These are phyloP conservation scores for Scolopax rusticola DNA, from an alignment of 2,797 vertebrate species.

Conservation along the genomic window DNA sequence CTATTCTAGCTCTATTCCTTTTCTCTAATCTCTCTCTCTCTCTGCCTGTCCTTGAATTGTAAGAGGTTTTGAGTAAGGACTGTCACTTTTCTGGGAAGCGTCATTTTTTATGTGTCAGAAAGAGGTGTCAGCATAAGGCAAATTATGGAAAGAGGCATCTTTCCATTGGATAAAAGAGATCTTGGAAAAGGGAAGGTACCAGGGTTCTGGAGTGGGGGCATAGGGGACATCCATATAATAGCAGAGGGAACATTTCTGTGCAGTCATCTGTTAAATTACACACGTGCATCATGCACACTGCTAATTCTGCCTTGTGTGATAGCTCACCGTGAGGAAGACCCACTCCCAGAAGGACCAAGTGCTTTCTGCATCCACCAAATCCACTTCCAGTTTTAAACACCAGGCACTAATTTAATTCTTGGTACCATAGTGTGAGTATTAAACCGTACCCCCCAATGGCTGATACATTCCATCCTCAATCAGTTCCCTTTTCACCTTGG, in stretches of 20 bases:
- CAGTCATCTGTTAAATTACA: neutral
- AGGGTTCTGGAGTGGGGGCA: neutral
- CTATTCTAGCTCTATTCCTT: neutral
- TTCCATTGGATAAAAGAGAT: neutral
- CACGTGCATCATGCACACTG: neutral
- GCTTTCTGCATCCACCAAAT: neutral
- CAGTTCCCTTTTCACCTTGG: neutral
- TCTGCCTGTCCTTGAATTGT: neutral
- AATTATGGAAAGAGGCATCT: neutral
- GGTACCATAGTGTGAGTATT: rapidly evolving
- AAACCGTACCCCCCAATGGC: neutral
- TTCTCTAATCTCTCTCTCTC: neutral
- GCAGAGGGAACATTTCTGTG: neutral
- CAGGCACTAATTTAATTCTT: neutral
- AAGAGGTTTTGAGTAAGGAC: neutral
- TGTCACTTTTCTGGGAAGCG: neutral
- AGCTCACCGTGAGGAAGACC: rapidly evolving
- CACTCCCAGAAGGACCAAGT: neutral
- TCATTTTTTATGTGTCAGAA: neutral
- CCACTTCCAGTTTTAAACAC: neutral
- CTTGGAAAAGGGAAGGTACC: neutral
- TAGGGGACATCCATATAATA: neutral
- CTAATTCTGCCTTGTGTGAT: neutral
- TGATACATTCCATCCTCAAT: neutral
- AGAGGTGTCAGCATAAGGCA: neutral